Evolutionary conservation across 2,797 vertebrate species (phyloP), one percentile per base, ranked within the genome.

Genomic region (Syndactyla subalaris): DNA sequence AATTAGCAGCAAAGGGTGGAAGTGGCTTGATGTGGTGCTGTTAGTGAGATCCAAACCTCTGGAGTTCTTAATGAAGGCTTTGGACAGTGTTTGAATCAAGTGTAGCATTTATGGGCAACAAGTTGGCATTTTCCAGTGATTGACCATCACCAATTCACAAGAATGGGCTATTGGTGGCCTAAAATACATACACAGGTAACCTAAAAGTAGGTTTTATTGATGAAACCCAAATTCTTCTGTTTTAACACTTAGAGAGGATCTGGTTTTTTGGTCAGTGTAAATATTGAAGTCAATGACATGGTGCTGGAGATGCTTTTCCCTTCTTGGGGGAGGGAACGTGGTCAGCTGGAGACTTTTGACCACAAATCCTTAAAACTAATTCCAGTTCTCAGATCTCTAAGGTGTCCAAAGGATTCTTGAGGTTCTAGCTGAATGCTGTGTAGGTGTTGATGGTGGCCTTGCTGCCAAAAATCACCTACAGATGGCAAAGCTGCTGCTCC

Each of bases 1-100:
- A 97, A 94, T 95, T 57, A 94, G 43, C 43, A 76, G 43, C 54
- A 88, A 95, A 59, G 93, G 67, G 39, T 24, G 46, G 32, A 85
- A 68, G 32, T 93, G 1, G 0, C 74, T 92, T 52, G 48, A 66
- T 46, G 48, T 48, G 23, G 41, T 61, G 10, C 52, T 74, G 91
- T 49, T 27, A 67, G 58, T 24, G 61, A 87, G 90, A 91, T 43
- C 49, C 57, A 88, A 89, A 22, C 38, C 30, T 82, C 80, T 4
- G 58, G 51, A 55, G 57, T n/a, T 83, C 51, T 32, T 83, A 85
- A 89, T 14, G 23, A 84, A 8, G n/a, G 27, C 21, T 93, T 91
- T 82, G 45, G 70, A n/a, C 48, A 54, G 22, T 38, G 7, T 90
- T 93, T 86, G 65, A 41, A 46, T 65, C n/a, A 82, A 20, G 16